Base-by-base conservation (phyloP, 2,888 invertebrate genomes). In the Leptinotarsa rubiginosa region DNA sequence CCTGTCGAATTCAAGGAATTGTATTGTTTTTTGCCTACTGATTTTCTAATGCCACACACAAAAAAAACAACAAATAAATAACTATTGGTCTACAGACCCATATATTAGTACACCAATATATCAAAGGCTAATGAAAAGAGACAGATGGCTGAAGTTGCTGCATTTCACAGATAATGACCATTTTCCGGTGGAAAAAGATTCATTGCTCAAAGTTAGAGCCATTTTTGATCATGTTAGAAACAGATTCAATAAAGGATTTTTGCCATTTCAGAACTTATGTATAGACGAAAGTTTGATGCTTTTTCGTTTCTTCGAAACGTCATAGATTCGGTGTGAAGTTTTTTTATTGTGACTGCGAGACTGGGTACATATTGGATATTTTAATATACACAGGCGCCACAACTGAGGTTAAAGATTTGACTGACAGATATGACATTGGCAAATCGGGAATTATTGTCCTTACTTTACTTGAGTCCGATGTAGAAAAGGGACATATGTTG, bases 251-350 rank as follows among this genome's bases (percentile, higher is more conserved):
- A 12, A 69, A n/a, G 10, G 3, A 31, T 69, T 18, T 31, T 5
- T 31, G 5, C 31, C 5, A 4, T 31, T 31, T 7, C 5, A 31
- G 31, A 31, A 31, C 31, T n/a, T 54, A 54, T 54, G n/a, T n/a
- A 54, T 54, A 18, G 20, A 54, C 7, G 54, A 54, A 56, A 31
- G 41, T 56, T 31, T 50, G 50, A 25, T 56, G 31, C 56, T 69
- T 31, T 56, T 56, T n/a, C 1, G n/a, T 69, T 12, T 59, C 69
- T 1, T 69, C 20, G n/a, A 69, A 69, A n/a, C 3, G 69, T 3
- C 69, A 69, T 41, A 16, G 54, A 25, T 69, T 69, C 13, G 69
- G 41, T 16, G 47, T 59, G 10, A 68, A 68, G 31, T 25, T 54
- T 52, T 59, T 41, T 25, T 25, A 25, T 25, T 25, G 25, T 25